phyloP scores from a whole-genome alignment of 2,888 invertebrate genomes.

The Nasonovia ribisnigri region DNA sequence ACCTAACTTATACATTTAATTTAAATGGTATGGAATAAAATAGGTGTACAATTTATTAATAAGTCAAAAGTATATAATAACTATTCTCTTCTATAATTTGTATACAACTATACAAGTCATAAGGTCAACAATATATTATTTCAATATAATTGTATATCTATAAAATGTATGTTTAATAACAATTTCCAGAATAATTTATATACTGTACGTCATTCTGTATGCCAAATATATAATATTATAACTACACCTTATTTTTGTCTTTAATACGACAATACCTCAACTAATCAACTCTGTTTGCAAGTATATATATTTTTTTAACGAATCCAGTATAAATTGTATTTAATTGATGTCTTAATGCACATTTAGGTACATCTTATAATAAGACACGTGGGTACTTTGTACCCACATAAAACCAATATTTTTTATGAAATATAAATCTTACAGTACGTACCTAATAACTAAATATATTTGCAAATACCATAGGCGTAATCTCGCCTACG shows the following conservation, averaged over 20 bases:
- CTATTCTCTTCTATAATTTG: not conserved
- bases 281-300: not conserved
- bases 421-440: not conserved
- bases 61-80: not conserved
- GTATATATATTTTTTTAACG: not conserved
- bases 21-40: not conserved
- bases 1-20: not conserved
- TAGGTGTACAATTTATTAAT: not conserved
- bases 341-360: not conserved
- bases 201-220: no score
- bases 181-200: not conserved
- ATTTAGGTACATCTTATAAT: not conserved
- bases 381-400: not conserved
- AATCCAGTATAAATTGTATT: not conserved
- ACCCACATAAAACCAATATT: not conserved
- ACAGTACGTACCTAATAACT: not conserved
- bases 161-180: not conserved
- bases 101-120: not conserved
- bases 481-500: not conserved
- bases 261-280: not conserved
- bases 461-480: not conserved
- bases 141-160: not conserved
- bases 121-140: not conserved
- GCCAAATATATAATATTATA: not conserved
- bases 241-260: not conserved